Base-by-base conservation (phyloP, 2,113 vertebrate genomes). In the Diadophis punctatus region DNA sequence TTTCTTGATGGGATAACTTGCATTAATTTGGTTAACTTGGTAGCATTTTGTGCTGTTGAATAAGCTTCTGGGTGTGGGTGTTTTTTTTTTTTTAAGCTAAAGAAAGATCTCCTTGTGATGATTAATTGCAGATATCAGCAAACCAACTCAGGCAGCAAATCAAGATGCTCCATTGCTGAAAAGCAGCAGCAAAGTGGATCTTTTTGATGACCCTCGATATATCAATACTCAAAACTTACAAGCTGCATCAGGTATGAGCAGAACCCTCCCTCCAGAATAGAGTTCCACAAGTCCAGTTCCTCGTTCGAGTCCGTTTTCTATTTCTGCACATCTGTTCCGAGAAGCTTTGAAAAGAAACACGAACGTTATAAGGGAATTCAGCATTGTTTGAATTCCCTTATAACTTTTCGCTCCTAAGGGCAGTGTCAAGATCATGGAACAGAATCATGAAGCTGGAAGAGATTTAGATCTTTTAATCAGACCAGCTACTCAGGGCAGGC, bases 121-220 rank as follows among this genome's bases (percentile, higher is more conserved):
- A 52, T 95, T 94, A 93, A 84, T 95, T 95, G 43, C 95, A 98
- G 98, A 96, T 95, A 94, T 94, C 60, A 94, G 93, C 5, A 95
- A 97, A 89, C 95, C 93, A 95, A 93, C 91, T 55, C 86, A 93
- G 94, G 95, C 91, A 91, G 93, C 90, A 84, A 97, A 93, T 90
- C 95, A 91, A 93, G 97, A 97, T 12, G 23, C 63, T 39, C 55
- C 89, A 0, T 87, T 94, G 23, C 30, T 94, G 97, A 97, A 96
- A 95, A 92, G 94, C 53, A 88, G 92, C 0, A 96, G 96, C 94
- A 96, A 87, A 93, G 48, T 93, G 90, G 96, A 98, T 91, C 96
- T 98, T 89, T 98, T 98, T 86, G 97, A 98, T 34, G 98, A 98
- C 74, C 97, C 97, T 0, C 97, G 96, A 95, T 98, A 98, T 93